These are phyloP conservation scores for Drosophila miranda DNA, from an alignment of 1,140 invertebrate genomes.

Conservation along the genomic window DNA sequence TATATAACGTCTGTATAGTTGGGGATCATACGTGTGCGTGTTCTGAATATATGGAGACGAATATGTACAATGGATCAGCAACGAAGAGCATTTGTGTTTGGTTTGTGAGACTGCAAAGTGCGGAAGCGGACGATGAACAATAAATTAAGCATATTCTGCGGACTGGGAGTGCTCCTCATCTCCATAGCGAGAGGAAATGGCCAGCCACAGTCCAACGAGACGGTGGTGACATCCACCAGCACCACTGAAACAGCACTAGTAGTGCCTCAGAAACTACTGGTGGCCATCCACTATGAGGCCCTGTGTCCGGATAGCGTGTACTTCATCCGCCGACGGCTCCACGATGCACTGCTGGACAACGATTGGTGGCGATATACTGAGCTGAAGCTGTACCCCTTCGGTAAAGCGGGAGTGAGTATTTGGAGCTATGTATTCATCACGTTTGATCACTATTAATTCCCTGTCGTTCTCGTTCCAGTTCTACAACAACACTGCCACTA, in stretches of 20 bases:
- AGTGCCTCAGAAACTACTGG: constrained; percentile 16
- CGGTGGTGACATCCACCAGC: constrained; percentile 1
- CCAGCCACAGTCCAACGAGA: constrained; percentile 16
- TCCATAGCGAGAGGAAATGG: constrained; percentile 2
- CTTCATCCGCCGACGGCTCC: constrained; percentile 63
- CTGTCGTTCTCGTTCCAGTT: constrained; percentile 22
- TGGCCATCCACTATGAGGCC: constrained; percentile 75
- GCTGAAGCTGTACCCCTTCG: constrained; percentile 74
- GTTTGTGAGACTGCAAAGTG: constrained; percentile 49
- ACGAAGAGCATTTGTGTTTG: constrained; percentile 56
- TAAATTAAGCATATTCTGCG: constrained; percentile 10
- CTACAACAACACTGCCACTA: constrained; percentile 52
- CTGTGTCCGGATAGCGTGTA: constrained; percentile 74
- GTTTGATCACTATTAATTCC: not conserved
- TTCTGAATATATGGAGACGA: constrained; percentile 19
- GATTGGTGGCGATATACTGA: constrained; percentile 58
- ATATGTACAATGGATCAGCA: constrained; percentile 14
- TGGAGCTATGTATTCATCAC: not conserved
- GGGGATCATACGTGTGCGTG: constrained; percentile 17
- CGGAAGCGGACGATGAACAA: constrained; percentile 39
- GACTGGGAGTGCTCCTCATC: constrained; percentile 18
- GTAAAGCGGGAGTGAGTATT: constrained; percentile 70
- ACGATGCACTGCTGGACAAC: constrained; percentile 53
- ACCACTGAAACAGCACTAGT: not conserved
- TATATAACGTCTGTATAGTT: not conserved